Evolutionary conservation across 2,888 invertebrate genomes (phyloP), one percentile per base, ranked within the genome.

Genomic region (Lasioglossum figueresi): DNA sequence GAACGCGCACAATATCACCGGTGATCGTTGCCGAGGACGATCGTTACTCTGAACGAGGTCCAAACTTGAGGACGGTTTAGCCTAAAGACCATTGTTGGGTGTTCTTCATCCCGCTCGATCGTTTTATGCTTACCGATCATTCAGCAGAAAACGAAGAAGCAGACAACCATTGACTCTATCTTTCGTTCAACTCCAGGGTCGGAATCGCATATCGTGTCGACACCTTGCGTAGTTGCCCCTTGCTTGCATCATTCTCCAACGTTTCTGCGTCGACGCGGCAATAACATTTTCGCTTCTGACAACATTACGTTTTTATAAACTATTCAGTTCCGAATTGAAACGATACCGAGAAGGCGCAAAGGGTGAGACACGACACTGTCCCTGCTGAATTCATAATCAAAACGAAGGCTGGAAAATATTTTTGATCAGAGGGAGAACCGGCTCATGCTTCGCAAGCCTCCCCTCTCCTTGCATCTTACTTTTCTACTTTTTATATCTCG

Each of bases 401-500:
- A 68, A 40, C 4, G 56, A 68, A 23, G 40, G 70, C 12, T 40
- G 37, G n/a, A 40, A 70, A 70, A 40, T n/a, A 40, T 40, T 70
- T 37, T n/a, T 70, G 37, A 70, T 70, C 68, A 37, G 34, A 12
- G 68, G 37, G 68, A 68, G 68, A 68, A 68, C 68, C 68, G 68
- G 68, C 34, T 68, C 68, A 4, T 52, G 66, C 75, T 84, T 84
- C 27, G 56, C 56, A 43, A 37, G 68, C 45, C 37, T 4, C 4
- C n/a, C 56, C 52, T 4, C 56, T 12, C 4, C 56, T 3, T 63
- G 74, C n/a, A 48, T 74, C 23, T 84, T 79, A 84, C 56, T 84
- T 84, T 84, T 85, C 85, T 84, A 85, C 76, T 85, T 84, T 84
- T 85, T 79, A 85, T 84, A 84, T 68, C 68, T 37, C 68, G 40